Evolutionary conservation across 2,888 invertebrate species (phyloP).

Genomic region (Ophion costatus): DNA sequence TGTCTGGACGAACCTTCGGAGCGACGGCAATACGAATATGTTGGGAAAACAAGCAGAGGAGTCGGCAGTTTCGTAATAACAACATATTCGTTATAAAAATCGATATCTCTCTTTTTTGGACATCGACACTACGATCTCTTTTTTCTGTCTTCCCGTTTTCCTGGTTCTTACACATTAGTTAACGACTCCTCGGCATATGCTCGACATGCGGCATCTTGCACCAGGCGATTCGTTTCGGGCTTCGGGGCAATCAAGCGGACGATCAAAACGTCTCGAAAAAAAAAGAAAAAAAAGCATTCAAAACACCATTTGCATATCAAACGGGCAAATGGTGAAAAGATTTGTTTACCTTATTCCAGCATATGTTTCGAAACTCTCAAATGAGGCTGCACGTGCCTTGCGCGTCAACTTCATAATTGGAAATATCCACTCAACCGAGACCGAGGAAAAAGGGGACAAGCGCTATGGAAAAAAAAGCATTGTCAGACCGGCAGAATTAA

Average conservation of each 20-base stretch:
- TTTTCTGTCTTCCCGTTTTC: not conserved
- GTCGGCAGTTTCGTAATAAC: constrained; percentile 16
- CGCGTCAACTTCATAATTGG: not conserved
- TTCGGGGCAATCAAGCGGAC: not conserved
- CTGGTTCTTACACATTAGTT: not conserved
- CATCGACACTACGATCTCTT: not conserved
- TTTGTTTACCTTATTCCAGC: not conserved
- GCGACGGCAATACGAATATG: not conserved
- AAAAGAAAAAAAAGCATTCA: not conserved
- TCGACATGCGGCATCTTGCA: not conserved
- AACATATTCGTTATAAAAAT: constrained; percentile 1
- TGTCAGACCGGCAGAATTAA: not conserved
- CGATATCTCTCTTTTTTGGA: constrained; percentile 1
- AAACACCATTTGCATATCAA: not conserved
- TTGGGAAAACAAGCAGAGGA: constrained; percentile 8
- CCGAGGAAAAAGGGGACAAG: not conserved
- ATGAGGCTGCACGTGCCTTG: not conserved
- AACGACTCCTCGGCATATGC: not conserved
- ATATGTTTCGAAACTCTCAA: not conserved
- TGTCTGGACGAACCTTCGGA: not conserved
- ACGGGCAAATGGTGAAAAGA: not conserved
- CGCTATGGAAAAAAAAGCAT: not conserved
- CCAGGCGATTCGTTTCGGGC: not conserved
- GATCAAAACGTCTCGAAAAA: not conserved
- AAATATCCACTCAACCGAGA: constrained; percentile 6